A percentile compares a stretch with the other conserved stretches of the same genome.
Conservation (phyloP, 2,888 invertebrate species). For the Seira musarum region DNA sequence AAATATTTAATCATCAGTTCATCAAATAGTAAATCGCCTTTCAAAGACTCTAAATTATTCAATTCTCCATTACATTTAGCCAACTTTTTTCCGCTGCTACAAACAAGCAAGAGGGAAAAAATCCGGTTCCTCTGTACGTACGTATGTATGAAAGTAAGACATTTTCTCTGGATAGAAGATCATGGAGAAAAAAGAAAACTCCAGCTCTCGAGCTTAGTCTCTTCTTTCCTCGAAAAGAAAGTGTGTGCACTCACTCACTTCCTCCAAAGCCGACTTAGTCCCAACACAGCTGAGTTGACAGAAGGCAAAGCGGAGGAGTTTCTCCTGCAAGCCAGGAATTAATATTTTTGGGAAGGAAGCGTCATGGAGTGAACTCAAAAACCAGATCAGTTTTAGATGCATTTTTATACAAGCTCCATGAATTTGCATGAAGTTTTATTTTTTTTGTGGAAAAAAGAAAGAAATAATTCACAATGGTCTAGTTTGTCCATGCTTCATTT, state of each 20-base stretch:
- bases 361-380: too few relatives aligned
- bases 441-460: too few relatives aligned
- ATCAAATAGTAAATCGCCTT: constrained; percentile 70
- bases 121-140: background rate
- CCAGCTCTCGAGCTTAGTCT: too few relatives aligned
- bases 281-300: background rate
- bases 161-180: background rate
- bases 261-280: background rate
- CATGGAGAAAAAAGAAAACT: background rate
- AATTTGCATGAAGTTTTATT: background rate
- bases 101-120: constrained; percentile 49
- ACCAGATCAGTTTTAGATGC: background rate
- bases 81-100: constrained; percentile 55
- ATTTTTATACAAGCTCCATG: background rate
- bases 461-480: too few relatives aligned
- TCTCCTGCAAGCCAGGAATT: background rate
- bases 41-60: constrained; percentile 69
- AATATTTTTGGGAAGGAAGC: too few relatives aligned
- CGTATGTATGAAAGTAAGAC: too few relatives aligned
- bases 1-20: constrained; percentile 70
- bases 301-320: background rate
- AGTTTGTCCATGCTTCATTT: too few relatives aligned
- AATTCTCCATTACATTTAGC: constrained; percentile 69
- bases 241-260: background rate
- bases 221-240: too few relatives aligned